Conservation (phyloP, 2,888 invertebrate genomes). For the Toxonevra muliebris region DNA sequence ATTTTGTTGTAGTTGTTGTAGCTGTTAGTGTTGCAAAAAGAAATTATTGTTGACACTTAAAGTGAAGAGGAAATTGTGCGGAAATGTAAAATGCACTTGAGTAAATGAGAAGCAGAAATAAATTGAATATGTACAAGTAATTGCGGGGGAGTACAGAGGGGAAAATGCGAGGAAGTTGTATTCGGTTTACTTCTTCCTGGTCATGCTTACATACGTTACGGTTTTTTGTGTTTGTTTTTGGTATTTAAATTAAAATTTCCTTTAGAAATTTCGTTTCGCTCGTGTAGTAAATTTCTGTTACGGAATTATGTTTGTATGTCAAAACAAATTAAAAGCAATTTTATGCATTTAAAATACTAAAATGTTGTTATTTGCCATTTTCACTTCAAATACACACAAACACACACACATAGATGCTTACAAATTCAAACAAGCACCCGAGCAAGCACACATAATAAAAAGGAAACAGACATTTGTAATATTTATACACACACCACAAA, state of each 20-base stretch:
- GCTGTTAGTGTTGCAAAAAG: background rate
- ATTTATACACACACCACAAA: background rate
- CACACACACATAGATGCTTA: background rate
- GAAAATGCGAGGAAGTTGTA: no score
- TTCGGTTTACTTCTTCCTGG: no score
- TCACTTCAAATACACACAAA: background rate
- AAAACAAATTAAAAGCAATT: conserved; percentile 3
- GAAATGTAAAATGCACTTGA: conserved; percentile 2
- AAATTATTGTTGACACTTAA: no score
- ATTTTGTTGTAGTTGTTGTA: background rate
- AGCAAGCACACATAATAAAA: background rate
- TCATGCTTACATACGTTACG: no score
- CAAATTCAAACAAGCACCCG: background rate
- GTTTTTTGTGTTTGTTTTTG: no score
- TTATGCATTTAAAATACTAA: background rate
- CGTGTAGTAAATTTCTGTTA: no score
- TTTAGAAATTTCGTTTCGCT: no score
- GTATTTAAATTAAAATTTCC: no score
- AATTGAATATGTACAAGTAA: no score
- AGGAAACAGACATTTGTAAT: background rate
- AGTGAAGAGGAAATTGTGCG: conserved; percentile 3
- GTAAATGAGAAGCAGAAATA: no score
- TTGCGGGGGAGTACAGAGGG: no score
- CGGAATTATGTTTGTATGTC: no score
- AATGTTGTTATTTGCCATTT: background rate